These are phyloP conservation scores for Ameiurus melas DNA, from an alignment of 2,113 vertebrate genomes.

Conservation along the genomic window DNA sequence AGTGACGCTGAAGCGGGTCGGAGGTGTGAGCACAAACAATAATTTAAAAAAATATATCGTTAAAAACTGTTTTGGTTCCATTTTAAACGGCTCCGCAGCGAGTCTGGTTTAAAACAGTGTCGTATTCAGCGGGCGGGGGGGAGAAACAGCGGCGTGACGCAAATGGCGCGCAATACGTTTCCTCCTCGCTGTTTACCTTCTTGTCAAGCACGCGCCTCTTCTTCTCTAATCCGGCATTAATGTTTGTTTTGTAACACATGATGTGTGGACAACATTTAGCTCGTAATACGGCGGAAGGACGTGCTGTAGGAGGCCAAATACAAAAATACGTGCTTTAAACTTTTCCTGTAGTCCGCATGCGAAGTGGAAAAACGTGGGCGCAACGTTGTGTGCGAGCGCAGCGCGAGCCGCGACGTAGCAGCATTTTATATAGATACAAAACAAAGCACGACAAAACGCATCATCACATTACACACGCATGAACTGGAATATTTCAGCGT, in stretches of 20 bases:
- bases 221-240: not conserved
- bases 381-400: slow-evolving; percentile 46
- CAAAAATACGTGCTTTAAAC: slow-evolving; percentile 11
- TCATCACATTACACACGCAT: too few relatives aligned
- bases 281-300: rapidly evolving
- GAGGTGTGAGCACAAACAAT: not conserved
- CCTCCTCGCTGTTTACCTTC: slow-evolving; percentile 56
- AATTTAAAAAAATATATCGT: rapidly evolving
- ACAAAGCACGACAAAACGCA: not conserved
- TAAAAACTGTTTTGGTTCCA: rapidly evolving
- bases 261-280: too few relatives aligned
- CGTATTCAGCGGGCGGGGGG: not conserved
- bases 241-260: not conserved
- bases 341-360: slow-evolving; percentile 32
- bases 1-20: slow-evolving; percentile 1
- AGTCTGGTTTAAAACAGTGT: not conserved
- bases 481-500: too few relatives aligned
- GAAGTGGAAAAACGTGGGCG: slow-evolving; percentile 50
- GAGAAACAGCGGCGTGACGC: slow-evolving; percentile 43
- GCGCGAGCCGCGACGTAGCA: not conserved
- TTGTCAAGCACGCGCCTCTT: slow-evolving; percentile 12
- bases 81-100: not conserved
- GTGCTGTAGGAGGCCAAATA: not conserved
- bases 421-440: too few relatives aligned
- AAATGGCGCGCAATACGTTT: slow-evolving; percentile 59